Evolutionary conservation across 1,140 invertebrate species (phyloP).

Genomic region (Conus ventricosus): DNA sequence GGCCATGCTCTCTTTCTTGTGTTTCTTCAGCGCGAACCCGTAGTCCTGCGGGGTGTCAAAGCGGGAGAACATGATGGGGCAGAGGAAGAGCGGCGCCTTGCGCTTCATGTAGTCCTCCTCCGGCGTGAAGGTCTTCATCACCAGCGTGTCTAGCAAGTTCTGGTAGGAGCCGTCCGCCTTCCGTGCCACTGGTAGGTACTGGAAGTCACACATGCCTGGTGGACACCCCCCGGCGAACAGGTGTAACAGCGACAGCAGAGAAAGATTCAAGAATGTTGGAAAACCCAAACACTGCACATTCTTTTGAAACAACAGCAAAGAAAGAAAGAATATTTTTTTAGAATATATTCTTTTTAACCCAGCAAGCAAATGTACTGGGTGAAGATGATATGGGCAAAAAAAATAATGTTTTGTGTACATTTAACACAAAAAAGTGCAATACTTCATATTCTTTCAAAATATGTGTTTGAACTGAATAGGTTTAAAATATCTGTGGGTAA

Average conservation of each 20-base stretch:
- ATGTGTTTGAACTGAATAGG: no score
- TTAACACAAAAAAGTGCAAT: no score
- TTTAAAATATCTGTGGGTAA: no score
- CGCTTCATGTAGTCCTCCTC: conserved; percentile 71
- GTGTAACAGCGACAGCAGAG: conserved; percentile 44
- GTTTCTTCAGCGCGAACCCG: conserved; percentile 47
- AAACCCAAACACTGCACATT: no score
- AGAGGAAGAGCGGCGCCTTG: conserved; percentile 82
- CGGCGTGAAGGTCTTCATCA: conserved; percentile 54
- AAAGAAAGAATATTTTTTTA: no score
- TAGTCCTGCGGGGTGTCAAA: conserved; percentile 80
- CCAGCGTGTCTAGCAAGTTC: conserved; percentile 79
- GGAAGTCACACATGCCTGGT: conserved; percentile 90
- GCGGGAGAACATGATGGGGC: conserved; percentile 85
- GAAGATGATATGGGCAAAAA: no score
- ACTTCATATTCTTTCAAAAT: no score
- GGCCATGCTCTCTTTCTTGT: background rate
- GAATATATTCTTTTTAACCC: no score
- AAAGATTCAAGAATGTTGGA: conserved; percentile 45
- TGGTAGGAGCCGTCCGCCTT: conserved; percentile 79
- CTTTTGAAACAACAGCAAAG: no score
- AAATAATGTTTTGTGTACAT: no score
- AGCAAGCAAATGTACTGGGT: no score
- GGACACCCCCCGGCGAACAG: no score
- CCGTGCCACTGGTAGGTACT: conserved; percentile 86